Conservation (phyloP, 1,140 invertebrate genomes). For the Papilio aristodemus region DNA sequence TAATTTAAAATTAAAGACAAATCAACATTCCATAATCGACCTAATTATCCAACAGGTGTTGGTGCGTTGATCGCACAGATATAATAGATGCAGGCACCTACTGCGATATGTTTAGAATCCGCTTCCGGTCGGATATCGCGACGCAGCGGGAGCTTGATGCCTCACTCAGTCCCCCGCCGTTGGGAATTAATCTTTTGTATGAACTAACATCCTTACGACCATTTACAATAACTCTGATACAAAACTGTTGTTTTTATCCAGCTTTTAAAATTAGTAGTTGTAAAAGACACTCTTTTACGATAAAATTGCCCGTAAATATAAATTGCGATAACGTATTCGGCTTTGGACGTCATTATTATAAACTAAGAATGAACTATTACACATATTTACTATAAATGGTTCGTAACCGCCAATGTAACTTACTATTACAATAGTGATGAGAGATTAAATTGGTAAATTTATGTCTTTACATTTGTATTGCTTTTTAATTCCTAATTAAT, state of each 20-base stretch:
- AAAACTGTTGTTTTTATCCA: background rate
- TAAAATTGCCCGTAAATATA: no score
- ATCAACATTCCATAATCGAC: background rate
- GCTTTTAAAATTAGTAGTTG: no score
- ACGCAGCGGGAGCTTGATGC: slow-evolving; percentile 15
- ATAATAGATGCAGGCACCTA: background rate
- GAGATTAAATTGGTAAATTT: no score
- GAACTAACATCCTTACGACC: background rate
- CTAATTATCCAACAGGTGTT: background rate
- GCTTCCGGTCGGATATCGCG: background rate
- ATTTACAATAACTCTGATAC: background rate
- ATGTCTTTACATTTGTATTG: no score
- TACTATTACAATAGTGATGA: no score
- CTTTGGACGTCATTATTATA: no score
- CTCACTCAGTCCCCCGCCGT: slow-evolving; percentile 1
- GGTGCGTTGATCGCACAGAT: slow-evolving; percentile 6
- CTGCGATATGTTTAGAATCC: slow-evolving; percentile 9
- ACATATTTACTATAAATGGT: no score
- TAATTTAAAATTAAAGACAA: slow-evolving; percentile 14
- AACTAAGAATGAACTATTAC: no score
- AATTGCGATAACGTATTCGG: no score
- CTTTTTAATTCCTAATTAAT: no score
- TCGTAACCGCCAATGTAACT: no score
- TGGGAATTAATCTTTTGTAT: slow-evolving; percentile 7
- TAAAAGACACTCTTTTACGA: no score